phyloP scores from a whole-genome alignment of 2,888 invertebrate genomes.

The Hedya salicella region DNA sequence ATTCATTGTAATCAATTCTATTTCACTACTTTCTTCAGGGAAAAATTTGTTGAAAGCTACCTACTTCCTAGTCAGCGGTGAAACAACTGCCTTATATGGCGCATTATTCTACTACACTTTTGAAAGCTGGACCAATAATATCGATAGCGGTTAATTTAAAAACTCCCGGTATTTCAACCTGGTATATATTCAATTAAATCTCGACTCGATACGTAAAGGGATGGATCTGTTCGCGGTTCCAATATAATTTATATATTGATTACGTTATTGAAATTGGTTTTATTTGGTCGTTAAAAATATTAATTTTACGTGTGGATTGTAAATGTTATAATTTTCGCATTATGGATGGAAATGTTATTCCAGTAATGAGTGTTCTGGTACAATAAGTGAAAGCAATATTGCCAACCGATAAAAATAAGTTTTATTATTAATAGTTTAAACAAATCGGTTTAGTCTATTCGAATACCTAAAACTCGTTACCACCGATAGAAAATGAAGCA shows the following conservation, averaged over 20 bases:
- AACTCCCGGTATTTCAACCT: slow-evolving; percentile 37
- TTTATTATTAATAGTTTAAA: too few relatives aligned
- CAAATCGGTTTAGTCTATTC: too few relatives aligned
- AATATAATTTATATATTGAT: slow-evolving; percentile 27
- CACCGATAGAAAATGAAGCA: too few relatives aligned
- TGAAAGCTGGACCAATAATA: neutral
- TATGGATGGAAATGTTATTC: neutral
- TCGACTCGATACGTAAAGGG: slow-evolving; percentile 23
- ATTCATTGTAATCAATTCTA: too few relatives aligned
- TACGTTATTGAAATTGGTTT: slow-evolving; percentile 31
- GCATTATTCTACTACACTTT: too few relatives aligned
- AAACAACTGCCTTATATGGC: too few relatives aligned
- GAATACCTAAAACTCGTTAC: too few relatives aligned
- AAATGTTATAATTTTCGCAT: slow-evolving; percentile 8
- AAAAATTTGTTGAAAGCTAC: too few relatives aligned
- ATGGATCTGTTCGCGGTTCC: slow-evolving; percentile 15
- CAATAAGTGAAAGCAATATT: neutral
- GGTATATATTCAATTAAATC: slow-evolving; percentile 34
- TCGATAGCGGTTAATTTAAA: neutral
- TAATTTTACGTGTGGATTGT: neutral
- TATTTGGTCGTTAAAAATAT: slow-evolving; percentile 7
- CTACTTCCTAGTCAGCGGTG: too few relatives aligned
- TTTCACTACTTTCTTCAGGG: too few relatives aligned
- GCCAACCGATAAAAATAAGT: too few relatives aligned
- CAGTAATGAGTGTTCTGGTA: neutral